Base-by-base conservation (phyloP, 2,113 vertebrate genomes). In the Campylorhamphus procurvoides region DNA sequence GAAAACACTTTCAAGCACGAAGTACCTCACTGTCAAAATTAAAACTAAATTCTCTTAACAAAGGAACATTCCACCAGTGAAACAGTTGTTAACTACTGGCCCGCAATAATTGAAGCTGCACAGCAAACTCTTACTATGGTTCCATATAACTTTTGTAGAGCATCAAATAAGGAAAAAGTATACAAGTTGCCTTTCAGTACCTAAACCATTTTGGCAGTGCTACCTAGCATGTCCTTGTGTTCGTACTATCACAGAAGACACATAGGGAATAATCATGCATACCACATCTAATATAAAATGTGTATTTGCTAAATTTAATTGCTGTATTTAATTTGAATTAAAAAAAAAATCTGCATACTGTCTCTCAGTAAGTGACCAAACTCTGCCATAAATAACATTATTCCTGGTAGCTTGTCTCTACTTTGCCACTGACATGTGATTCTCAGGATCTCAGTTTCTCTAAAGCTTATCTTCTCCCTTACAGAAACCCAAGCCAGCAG, bases 401-500 rank as follows among this genome's bases (percentile, higher is more conserved):
- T 29, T 68, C 67, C 71, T 42, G 82, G 52, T 7, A 78, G 27
- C 18, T 72, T 64, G 31, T 73, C 77, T 79, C 27, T 64, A 6
- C 33, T 79, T 87, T n/a, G 23, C 33, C 40, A 75, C 29, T 0
- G 9, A 72, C 19, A 75, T 0, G 1, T 0, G 3, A 75, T 40
- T 94, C 77, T 87, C 40, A 50, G 50, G 40, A 58, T 81, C 64
- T 84, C 59, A 6, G 56, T 33, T 84, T 71, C 56, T 49, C 39
- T 39, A 81, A 87, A 72, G 28, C 62, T 92, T 92, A 93, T 84
- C 84, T 75, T 42, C 63, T 82, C 44, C 53, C 81, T 79, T 66
- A 81, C n/a, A 91, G 87, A 96, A 94, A 94, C 40, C 12, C 42
- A 75, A 92, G 47, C 52, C 42, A 83, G 46, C 23, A 90, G 63